phyloP scores from a whole-genome alignment of 2,888 invertebrate species.

The Limenitis camilla region DNA sequence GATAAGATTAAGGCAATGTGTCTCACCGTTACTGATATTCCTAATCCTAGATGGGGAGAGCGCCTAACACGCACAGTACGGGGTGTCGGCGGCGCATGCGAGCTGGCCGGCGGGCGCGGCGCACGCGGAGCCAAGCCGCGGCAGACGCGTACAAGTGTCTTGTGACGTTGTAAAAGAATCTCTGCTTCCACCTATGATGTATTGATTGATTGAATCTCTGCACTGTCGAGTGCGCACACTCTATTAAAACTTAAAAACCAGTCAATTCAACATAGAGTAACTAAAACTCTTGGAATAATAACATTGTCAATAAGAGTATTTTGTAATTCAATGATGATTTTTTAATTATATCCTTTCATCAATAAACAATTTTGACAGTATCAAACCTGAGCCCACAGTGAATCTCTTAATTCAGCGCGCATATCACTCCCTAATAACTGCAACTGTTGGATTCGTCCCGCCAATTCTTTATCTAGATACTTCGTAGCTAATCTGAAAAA shows the following conservation, averaged over 20 bases:
- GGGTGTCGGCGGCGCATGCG: slow-evolving; percentile 70
- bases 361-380: no score
- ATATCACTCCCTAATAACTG: slow-evolving; percentile 87
- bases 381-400: slow-evolving; percentile 84
- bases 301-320: no score
- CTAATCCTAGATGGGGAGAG: slow-evolving; percentile 85
- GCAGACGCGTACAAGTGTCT: slow-evolving; percentile 82
- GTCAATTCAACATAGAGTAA: no score
- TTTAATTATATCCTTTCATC: no score
- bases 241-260: no score
- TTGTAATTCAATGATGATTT: no score
- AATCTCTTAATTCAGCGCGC: slow-evolving; percentile 85
- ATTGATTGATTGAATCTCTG: no score
- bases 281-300: no score
- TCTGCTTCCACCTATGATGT: slow-evolving; percentile 84
- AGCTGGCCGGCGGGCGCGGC: slow-evolving; percentile 39
- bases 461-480: slow-evolving; percentile 89
- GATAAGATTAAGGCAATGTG: no score
- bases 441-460: slow-evolving; percentile 88
- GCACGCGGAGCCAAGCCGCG: slow-evolving; percentile 65
- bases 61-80: slow-evolving; percentile 80
- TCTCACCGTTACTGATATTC: slow-evolving; percentile 86
- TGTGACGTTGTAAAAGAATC: slow-evolving; percentile 88
- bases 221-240: no score
- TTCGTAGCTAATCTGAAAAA: slow-evolving; percentile 82